Evolutionary conservation across 2,797 vertebrate genomes (phyloP).

Genomic region (Peromyscus melanophrys): DNA sequence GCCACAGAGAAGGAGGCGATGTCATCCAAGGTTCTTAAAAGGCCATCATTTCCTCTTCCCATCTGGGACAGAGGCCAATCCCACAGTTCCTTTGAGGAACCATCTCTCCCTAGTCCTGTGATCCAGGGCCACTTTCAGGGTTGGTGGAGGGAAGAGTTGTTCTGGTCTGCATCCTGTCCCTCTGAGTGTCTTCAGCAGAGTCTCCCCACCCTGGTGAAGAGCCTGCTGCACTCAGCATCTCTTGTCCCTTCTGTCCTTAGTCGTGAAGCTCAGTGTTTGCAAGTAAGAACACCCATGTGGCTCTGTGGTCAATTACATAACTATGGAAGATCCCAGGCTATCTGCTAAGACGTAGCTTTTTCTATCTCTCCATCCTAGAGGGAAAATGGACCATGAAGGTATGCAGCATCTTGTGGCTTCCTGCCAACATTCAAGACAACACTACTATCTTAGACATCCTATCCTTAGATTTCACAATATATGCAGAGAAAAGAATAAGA

Average conservation of each 20-base stretch:
- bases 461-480: neutral
- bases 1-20: neutral
- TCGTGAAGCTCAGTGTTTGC: neutral
- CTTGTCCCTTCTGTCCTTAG: neutral
- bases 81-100: neutral
- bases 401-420: neutral
- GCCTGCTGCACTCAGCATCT: neutral
- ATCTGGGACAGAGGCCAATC: neutral
- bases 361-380: neutral
- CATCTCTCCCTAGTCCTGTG: neutral
- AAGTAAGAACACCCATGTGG: neutral
- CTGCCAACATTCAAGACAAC: neutral
- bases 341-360: neutral
- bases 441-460: neutral
- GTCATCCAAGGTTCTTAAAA: neutral
- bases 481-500: neutral
- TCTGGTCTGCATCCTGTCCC: neutral
- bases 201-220: neutral
- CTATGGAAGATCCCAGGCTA: neutral
- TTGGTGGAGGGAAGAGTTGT: neutral
- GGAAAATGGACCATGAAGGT: neutral
- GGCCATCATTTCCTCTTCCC: neutral
- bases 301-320: neutral
- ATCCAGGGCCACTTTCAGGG: neutral
- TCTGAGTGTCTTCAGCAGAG: neutral